Evolutionary conservation across 30 jellyfish, hydroid and myxozoan species (phyloP).

Genomic region (Mastigias papua): DNA sequence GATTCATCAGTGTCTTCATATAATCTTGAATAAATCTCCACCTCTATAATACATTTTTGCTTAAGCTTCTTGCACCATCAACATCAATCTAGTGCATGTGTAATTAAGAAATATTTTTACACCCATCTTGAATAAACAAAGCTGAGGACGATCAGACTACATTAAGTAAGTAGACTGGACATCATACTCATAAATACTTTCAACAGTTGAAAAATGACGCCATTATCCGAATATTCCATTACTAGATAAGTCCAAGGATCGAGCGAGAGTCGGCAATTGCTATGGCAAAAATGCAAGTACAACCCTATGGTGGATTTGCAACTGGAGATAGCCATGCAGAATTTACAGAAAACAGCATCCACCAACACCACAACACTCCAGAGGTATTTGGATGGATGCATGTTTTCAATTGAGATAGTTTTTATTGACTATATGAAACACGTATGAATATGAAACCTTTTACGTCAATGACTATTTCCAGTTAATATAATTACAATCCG

Average conservation of each 20-base stretch:
- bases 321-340: conserved; percentile 3
- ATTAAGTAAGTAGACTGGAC: background rate
- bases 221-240: too few relatives aligned
- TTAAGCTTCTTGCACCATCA: too few relatives aligned
- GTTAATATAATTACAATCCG: background rate
- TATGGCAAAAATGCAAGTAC: conserved; percentile 26
- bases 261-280: background rate
- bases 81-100: background rate
- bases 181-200: background rate
- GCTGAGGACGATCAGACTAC: background rate
- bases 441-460: background rate
- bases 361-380: background rate
- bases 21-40: too few relatives aligned
- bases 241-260: background rate
- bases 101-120: background rate
- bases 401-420: background rate
- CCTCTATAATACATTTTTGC: too few relatives aligned
- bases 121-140: background rate
- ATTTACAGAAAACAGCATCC: background rate
- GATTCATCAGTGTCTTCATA: too few relatives aligned
- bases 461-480: background rate
- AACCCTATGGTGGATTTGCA: conserved; percentile 6
- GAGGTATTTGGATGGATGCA: too few relatives aligned
- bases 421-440: background rate
- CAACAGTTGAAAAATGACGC: background rate